Conservation (phyloP, 2,888 invertebrate genomes). For the Drosophila pseudotakahashii region DNA sequence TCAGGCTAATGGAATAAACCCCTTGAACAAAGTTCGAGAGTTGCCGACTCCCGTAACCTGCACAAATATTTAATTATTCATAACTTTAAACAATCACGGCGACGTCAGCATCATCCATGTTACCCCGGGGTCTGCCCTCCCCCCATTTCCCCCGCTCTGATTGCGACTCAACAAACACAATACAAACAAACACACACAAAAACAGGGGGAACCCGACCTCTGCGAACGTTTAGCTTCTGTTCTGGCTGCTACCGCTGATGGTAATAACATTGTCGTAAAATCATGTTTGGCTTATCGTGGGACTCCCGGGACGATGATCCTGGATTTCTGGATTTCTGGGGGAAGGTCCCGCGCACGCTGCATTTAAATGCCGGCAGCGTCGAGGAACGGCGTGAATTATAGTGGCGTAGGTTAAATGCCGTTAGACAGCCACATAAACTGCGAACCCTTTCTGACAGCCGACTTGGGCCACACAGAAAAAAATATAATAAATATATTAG, state of each 20-base stretch:
- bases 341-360: constrained; percentile 58
- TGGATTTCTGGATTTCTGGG: constrained; percentile 42
- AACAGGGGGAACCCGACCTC: constrained; percentile 17
- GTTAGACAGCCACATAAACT: constrained; percentile 80
- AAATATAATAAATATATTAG: neutral
- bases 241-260: constrained; percentile 37
- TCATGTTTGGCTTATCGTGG: constrained; percentile 82
- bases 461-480: constrained; percentile 5
- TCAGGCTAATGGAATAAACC: constrained; percentile 47
- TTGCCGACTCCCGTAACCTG: constrained; percentile 60
- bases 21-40: constrained; percentile 11
- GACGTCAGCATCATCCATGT: constrained; percentile 65
- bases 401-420: constrained; percentile 83
- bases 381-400: constrained; percentile 81
- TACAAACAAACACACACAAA: constrained; percentile 50
- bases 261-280: constrained; percentile 83
- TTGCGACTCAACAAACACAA: constrained; percentile 73
- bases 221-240: constrained; percentile 51
- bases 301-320: constrained; percentile 43
- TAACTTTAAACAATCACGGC: constrained; percentile 82
- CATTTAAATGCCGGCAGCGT: constrained; percentile 76
- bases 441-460: constrained; percentile 72
- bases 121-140: constrained; percentile 52
- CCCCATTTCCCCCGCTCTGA: constrained; percentile 24
- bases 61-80: constrained; percentile 84